phyloP scores from a whole-genome alignment of 1,140 invertebrate species.

The Grapholita molesta region DNA sequence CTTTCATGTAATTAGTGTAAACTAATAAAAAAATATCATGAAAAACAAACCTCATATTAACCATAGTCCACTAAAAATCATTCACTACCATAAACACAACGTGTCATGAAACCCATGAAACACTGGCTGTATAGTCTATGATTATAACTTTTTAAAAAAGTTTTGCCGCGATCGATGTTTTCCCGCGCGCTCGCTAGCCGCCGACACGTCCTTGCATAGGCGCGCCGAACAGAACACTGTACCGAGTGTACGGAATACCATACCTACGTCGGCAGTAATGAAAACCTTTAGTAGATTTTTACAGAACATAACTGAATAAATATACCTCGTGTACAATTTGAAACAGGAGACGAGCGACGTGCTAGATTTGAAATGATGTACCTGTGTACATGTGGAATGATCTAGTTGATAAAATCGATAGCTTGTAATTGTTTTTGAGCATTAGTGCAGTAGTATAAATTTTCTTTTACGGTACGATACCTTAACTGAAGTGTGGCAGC shows the following conservation, averaged over 20 bases:
- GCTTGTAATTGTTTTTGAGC: neutral
- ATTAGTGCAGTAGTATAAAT: too few relatives aligned
- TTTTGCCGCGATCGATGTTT: slow-evolving; percentile 7
- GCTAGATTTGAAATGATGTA: neutral
- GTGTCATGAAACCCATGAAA: neutral
- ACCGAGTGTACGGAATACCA: neutral
- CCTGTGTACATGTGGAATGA: neutral
- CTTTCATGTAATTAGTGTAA: neutral
- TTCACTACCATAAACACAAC: neutral
- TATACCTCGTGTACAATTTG: neutral
- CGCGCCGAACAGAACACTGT: slow-evolving; percentile 4
- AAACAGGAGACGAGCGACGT: neutral
- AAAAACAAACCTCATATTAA: slow-evolving; percentile 4
- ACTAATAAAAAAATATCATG: neutral
- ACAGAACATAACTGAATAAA: neutral
- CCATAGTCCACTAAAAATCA: neutral
- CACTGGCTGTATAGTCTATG: slow-evolving; percentile 2
- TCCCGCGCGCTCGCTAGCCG: neutral
- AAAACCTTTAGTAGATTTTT: neutral
- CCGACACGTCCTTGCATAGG: slow-evolving; percentile 2
- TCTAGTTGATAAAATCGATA: neutral
- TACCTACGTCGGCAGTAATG: neutral
- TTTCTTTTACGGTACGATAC: neutral
- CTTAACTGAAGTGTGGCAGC: neutral
- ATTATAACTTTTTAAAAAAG: neutral